Conservation (phyloP, 2,888 invertebrate species). For the Auanema freiburgensis region DNA sequence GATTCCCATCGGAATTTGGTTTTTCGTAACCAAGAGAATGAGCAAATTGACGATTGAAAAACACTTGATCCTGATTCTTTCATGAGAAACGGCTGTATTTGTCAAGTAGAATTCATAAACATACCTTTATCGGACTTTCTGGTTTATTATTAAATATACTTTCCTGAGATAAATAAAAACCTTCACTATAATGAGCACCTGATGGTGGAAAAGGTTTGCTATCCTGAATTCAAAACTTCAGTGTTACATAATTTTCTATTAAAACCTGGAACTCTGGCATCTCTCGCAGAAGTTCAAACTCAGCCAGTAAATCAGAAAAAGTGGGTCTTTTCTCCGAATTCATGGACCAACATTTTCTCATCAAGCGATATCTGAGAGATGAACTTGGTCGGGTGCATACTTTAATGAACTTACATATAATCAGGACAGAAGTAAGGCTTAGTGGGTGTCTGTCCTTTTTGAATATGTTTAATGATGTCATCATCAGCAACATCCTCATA, state of each 20-base stretch:
- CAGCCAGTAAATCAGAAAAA: slow-evolving; percentile 44
- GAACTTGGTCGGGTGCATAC: not conserved
- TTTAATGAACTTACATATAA: slow-evolving; percentile 66
- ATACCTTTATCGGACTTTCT: slow-evolving; percentile 6
- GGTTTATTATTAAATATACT: slow-evolving; percentile 16
- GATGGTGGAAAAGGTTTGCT: slow-evolving; percentile 27
- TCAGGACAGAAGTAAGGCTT: slow-evolving; percentile 80
- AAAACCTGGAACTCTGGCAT: slow-evolving; percentile 37
- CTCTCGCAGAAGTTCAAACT: slow-evolving; percentile 51
- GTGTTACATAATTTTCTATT: not conserved
- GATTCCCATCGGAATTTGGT: too few relatives aligned
- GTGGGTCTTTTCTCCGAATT: slow-evolving; percentile 42
- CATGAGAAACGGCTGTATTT: too few relatives aligned
- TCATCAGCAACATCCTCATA: slow-evolving; percentile 86
- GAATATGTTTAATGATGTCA: slow-evolving; percentile 70
- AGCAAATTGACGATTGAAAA: too few relatives aligned
- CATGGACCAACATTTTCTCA: slow-evolving; percentile 41
- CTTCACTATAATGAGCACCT: slow-evolving; percentile 32
- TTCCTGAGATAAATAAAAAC: slow-evolving; percentile 34
- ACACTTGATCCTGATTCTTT: too few relatives aligned
- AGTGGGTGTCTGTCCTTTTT: slow-evolving; percentile 79
- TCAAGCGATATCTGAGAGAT: slow-evolving; percentile 43
- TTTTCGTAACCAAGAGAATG: too few relatives aligned
- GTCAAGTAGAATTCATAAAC: not conserved
- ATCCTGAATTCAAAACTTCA: slow-evolving; percentile 16